Evolutionary conservation across 1,140 invertebrate species (phyloP), one percentile per base, ranked within the genome.

Genomic region (Nasonia longicornis): DNA sequence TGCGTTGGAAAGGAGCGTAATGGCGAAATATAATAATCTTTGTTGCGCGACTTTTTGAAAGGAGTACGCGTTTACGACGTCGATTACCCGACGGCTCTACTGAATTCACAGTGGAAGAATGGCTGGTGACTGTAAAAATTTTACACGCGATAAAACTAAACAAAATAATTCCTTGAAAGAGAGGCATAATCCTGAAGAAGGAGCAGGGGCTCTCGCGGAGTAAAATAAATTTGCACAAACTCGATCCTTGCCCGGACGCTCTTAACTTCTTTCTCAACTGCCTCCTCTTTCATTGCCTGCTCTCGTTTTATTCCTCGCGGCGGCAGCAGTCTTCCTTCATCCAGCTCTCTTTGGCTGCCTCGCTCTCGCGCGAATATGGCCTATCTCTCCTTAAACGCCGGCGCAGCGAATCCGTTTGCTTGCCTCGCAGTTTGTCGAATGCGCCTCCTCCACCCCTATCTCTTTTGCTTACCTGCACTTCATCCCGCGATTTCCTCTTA

Each of bases 341-440:
- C 26, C 26, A 26, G 8, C 64, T 66, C 63, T 10, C 63, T 3
- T 20, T n/a, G 20, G n/a, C 8, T 64, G 10, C 45, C 35, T 63
- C 64, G 48, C 75, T 38, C 26, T 2, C 38, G n/a, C 20, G 6
- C 22, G 31, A 29, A 42, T 35, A 63, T 72, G 35, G 71, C 38
- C 58, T 58, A 42, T 73, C 64, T 67, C 75, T 38, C 3, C 67
- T 64, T 22, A 66, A 79, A 79, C 77, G 42, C 63, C 82, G 71
- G 14, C 82, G 67, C 64, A 75, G 38, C 67, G 82, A 76, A 82
- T 82, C 72, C 48, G 72, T 72, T 79, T 80, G 77, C 72, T 67
- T 75, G 31, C 35, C 52, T 83, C 71, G 77, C 73, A 80, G 31
- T 79, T 75, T n/a, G 22, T 74, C 71, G 70, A 75, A 76, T 58